Evolutionary conservation across 1,140 invertebrate genomes (phyloP).

Genomic region (Drosophila grimshawi): DNA sequence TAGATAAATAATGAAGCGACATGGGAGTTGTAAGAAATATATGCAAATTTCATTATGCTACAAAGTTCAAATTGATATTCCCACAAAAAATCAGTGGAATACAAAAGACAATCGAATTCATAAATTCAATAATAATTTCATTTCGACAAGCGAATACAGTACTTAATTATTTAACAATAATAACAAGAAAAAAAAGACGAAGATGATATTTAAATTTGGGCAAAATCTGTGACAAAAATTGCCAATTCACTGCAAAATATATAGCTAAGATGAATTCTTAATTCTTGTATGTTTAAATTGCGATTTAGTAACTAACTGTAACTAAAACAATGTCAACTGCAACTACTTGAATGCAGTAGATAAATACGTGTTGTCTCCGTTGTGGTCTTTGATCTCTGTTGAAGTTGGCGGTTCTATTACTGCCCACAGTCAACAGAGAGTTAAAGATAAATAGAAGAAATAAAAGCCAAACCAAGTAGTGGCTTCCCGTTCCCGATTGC

Average conservation of each 20-base stretch:
- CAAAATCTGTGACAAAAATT: too few species aligned
- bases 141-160: not conserved
- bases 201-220: too few species aligned
- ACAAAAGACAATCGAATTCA: not conserved
- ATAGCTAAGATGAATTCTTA: too few species aligned
- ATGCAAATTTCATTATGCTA: conserved; percentile 3
- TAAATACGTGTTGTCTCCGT: conserved; percentile 20
- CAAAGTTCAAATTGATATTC: not conserved
- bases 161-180: not conserved
- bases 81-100: not conserved
- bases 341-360: conserved; percentile 10
- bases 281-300: too few species aligned
- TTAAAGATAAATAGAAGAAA: conserved; percentile 1
- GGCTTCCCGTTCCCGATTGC: conserved; percentile 2
- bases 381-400: conserved; percentile 12
- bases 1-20: conserved; percentile 33
- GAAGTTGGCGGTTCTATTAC: conserved; percentile 8
- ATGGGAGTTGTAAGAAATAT: conserved; percentile 6
- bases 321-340: conserved; percentile 16
- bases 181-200: too few species aligned
- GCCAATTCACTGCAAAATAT: too few species aligned
- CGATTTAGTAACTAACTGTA: conserved; percentile 8
- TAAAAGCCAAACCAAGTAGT: conserved; percentile 20
- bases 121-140: not conserved
- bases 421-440: conserved; percentile 21